A percentile compares a stretch with the other conserved stretches of the same genome.
Evolutionary conservation across 1,140 invertebrate species (phyloP).

Genomic region (Panagrolaimus sp.): DNA sequence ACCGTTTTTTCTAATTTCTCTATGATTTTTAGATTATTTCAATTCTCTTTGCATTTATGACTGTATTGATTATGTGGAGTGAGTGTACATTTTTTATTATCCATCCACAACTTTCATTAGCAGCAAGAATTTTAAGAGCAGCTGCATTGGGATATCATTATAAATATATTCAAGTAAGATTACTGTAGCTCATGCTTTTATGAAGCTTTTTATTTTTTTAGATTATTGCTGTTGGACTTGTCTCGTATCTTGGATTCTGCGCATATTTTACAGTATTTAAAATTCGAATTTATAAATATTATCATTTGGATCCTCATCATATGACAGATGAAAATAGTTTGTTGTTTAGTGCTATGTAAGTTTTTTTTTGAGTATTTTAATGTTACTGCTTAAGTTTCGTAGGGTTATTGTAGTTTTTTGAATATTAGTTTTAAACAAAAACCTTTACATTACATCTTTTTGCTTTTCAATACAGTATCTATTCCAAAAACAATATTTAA

Average conservation of each 20-base stretch:
- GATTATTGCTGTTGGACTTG: constrained; percentile 78
- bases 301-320: constrained; percentile 91
- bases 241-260: constrained; percentile 90
- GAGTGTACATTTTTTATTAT: constrained; percentile 95
- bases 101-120: constrained; percentile 80
- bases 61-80: constrained; percentile 88
- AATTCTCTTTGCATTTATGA: constrained; percentile 72
- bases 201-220: constrained; percentile 51
- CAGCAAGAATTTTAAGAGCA: constrained; percentile 80
- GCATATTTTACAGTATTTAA: constrained; percentile 95
- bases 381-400: too few relatives aligned
- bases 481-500: too few relatives aligned
- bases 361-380: constrained; percentile 16
- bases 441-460: too few relatives aligned
- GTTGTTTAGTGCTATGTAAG: constrained; percentile 85
- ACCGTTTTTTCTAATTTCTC: constrained; percentile 64
- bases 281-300: constrained; percentile 88
- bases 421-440: too few relatives aligned
- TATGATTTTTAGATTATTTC: constrained; percentile 68
- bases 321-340: constrained; percentile 97
- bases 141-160: constrained; percentile 80
- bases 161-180: constrained; percentile 82
- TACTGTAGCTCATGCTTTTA: constrained; percentile 30
- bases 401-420: too few relatives aligned
- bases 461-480: too few relatives aligned